A percentile compares a stretch with the other conserved stretches of the same genome.
phyloP scores from a whole-genome alignment of 2,888 invertebrate genomes.

The Itoplectis maculator region DNA sequence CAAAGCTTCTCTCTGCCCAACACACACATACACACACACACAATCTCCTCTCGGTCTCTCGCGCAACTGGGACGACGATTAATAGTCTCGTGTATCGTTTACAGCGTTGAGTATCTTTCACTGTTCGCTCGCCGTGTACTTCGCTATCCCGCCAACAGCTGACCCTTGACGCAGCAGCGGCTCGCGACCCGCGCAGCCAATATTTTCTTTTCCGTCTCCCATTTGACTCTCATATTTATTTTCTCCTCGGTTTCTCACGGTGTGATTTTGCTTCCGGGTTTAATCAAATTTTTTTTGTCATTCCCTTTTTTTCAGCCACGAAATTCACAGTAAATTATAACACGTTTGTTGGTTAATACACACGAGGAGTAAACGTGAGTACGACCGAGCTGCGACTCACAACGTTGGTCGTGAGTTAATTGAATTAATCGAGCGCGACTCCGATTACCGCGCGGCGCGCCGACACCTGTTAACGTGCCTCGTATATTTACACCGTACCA shows the following conservation, averaged over 20 bases:
- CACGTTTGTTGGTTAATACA: constrained; percentile 21
- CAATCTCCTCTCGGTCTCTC: constrained; percentile 10
- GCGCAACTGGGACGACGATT: constrained; percentile 61
- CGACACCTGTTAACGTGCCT: constrained; percentile 63
- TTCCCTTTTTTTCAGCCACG: too few species aligned
- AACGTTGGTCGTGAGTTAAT: constrained; percentile 51
- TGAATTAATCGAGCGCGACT: constrained; percentile 63
- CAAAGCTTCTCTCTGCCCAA: constrained; percentile 20
- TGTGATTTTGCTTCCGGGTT: constrained; percentile 37
- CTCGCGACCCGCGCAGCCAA: constrained; percentile 38
- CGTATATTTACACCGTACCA: constrained; percentile 24
- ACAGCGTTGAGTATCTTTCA: constrained; percentile 66
- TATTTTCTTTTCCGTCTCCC: constrained; percentile 7
- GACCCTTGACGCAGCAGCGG: constrained; percentile 58
- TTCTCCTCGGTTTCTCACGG: constrained; percentile 53
- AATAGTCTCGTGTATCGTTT: constrained; percentile 67
- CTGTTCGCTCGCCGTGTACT: constrained; percentile 51
- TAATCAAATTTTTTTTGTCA: neutral
- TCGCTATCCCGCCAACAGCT: constrained; percentile 48
- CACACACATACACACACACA: constrained; percentile 46
- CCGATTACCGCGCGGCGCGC: constrained; percentile 53
- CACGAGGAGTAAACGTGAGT: constrained; percentile 7
- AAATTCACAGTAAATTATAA: constrained; percentile 24
- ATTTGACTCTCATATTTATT: constrained; percentile 17
- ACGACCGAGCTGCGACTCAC: neutral